Evolutionary conservation across 2,113 vertebrate genomes (phyloP), one percentile per base, ranked within the genome.

Genomic region (Fregata magnificens): DNA sequence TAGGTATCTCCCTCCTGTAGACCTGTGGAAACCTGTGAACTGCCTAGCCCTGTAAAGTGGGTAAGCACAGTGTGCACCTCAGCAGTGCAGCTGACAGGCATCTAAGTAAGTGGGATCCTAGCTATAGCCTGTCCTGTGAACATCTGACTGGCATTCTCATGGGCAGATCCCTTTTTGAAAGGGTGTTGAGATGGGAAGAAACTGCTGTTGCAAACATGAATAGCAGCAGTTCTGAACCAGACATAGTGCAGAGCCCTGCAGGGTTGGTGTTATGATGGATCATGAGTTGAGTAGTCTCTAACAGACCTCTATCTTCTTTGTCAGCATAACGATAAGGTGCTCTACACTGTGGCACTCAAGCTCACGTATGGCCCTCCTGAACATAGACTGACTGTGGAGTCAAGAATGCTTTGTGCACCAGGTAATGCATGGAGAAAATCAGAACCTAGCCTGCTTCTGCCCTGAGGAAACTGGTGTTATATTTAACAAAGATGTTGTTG

Each of bases 351-450:
- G 40, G 67, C 95, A 25, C 31, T 98, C 76, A 95, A 94, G 52
- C 93, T 98, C 6, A 32, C 0, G 0, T 95, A 98, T 1, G 87
- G 93, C 10, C 63, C 71, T 84, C 86, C 88, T 32, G 95, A 95
- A 26, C 93, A 0, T 0, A 82, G 28, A 9, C 83, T 93, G 44
- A 87, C 63, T 22, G 86, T 91, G 21, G 88, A 93, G 13, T 93
- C 98, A 15, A 93, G 74, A 74, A 93, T 98, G 94, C 61, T 98
- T 44, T 98, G 98, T 92, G 81, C 86, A 19, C 86, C 94, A 97
- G 98, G 98, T 99, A 91, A 97, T 13, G 5, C 3, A 32, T 5
- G 9, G 21, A 19, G 36, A 18, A 34, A 66, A 2, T 5, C 28
- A 63, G 34, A 69, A 38, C 14, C 6, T 58, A 25, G 11, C 4